Evolutionary conservation across 2,113 vertebrate species (phyloP), one percentile per base, ranked within the genome.

Genomic region (Cepphus grylle): DNA sequence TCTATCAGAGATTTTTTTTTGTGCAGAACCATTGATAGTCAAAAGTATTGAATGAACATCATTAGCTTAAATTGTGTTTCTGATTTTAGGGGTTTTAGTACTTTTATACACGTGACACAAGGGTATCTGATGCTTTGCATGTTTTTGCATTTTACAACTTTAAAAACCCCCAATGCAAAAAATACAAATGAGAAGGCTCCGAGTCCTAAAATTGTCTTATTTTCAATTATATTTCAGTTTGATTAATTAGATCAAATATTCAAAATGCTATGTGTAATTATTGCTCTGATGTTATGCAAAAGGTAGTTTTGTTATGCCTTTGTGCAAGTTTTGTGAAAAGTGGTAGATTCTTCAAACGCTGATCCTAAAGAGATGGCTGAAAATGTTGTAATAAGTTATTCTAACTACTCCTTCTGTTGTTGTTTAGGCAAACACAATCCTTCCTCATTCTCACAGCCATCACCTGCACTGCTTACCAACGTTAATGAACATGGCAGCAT

Each of bases 401-500:
- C 15, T 83, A 65, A 88, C 34, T 42, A 11, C 18, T 76, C 12
- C 12, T 61, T 61, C 5, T 70, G 4, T 81, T 91, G 9, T 66
- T 34, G 91, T 96, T 40, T 80, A 99, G 99, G 99, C 99, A 96
- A 99, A 99, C 97, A 99, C 99, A 97, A 99, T 99, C 93, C 99
- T 99, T 96, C 99, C 99, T 95, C 99, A 99, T 96, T 99, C 99
- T 78, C 99, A 99, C 91, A 99, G 99, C 94, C 99, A 99, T 98
- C 99, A 99, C 97, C 98, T 99, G 93, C 99, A 99, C 97, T 99
- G 99, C 96, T 98, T 99, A 86, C 99, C 99, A 82, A 99, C 99
- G 40, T 97, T 99, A 93, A 99, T 99, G 98, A 99, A 99, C 95
- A 99, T 99, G 99, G 99, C 99, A 20, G 99, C 99, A 66, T 99